A percentile compares a stretch with the other conserved stretches of the same genome.
phyloP scores from a whole-genome alignment of 1,140 invertebrate species.

The Coelopa frigida region DNA sequence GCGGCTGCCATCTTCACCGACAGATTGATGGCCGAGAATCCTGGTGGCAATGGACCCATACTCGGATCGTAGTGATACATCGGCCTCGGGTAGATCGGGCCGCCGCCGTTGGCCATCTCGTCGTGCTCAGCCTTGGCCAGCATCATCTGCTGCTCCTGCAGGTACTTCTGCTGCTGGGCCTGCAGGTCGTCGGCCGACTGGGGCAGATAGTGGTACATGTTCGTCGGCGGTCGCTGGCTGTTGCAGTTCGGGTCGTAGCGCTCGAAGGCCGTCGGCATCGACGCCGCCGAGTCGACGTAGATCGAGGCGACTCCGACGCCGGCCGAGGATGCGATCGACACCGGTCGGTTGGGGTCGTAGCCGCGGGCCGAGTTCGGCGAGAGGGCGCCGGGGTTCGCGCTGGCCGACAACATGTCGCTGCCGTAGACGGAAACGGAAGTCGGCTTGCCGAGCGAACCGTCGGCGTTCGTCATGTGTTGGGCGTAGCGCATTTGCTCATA shows the following conservation, averaged over 20 bases:
- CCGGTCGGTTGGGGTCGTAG: slow-evolving; percentile 27
- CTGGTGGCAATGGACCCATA: slow-evolving; percentile 56
- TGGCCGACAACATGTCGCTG: slow-evolving; percentile 21
- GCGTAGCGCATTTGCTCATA: slow-evolving; percentile 40
- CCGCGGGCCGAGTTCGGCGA: slow-evolving; percentile 29
- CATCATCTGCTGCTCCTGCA: slow-evolving; percentile 58
- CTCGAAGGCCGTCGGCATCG: slow-evolving; percentile 60
- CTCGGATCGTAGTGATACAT: slow-evolving; percentile 72
- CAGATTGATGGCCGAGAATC: slow-evolving; percentile 75
- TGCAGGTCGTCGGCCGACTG: slow-evolving; percentile 36
- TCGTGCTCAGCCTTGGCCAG: slow-evolving; percentile 58
- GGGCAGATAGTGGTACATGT: slow-evolving; percentile 52
- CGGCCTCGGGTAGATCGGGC: slow-evolving; percentile 66
- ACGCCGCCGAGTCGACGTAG: slow-evolving; percentile 44
- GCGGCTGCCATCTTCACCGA: slow-evolving; percentile 77
- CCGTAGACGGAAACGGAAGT: slow-evolving; percentile 58
- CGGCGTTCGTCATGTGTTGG: slow-evolving; percentile 18
- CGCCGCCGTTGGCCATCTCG: slow-evolving; percentile 45
- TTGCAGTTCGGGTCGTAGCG: slow-evolving; percentile 57
- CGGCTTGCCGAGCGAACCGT: slow-evolving; percentile 31
- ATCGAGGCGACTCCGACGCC: slow-evolving; percentile 42
- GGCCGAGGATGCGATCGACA: slow-evolving; percentile 34
- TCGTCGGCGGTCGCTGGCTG: slow-evolving; percentile 42
- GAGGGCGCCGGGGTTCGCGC: slow-evolving; percentile 24
- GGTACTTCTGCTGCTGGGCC: slow-evolving; percentile 52